A percentile compares a stretch with the other conserved stretches of the same genome.
Evolutionary conservation across 1,140 invertebrate genomes (phyloP).

Genomic region (Cherax destructor): DNA sequence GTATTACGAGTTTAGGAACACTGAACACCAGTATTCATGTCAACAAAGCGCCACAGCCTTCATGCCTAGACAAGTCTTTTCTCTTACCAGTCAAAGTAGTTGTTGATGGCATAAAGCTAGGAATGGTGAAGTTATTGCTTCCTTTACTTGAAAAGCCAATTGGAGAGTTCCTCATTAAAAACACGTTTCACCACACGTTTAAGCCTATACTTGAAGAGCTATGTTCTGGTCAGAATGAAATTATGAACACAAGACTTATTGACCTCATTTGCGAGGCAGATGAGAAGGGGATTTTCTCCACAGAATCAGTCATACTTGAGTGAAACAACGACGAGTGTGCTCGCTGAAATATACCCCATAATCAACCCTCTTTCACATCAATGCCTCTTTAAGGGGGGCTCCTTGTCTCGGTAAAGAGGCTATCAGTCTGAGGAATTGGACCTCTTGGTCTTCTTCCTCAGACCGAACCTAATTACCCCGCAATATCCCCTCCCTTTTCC

Average conservation of each 20-base stretch:
- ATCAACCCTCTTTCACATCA: too few relatives aligned
- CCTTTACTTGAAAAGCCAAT: neutral
- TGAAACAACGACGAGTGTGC: too few relatives aligned
- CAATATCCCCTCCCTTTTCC: too few relatives aligned
- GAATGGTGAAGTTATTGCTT: neutral
- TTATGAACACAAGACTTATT: conserved; percentile 13
- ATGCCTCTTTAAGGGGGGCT: too few relatives aligned
- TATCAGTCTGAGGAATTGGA: too few relatives aligned
- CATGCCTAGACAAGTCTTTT: conserved; percentile 15
- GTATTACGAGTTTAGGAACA: neutral
- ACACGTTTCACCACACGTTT: neutral
- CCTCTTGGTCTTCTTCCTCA: too few relatives aligned
- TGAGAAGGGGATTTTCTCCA: conserved; percentile 24
- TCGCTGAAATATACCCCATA: too few relatives aligned
- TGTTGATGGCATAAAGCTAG: conserved; percentile 13
- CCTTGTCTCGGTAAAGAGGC: too few relatives aligned
- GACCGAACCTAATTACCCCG: too few relatives aligned
- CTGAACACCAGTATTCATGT: conserved; percentile 14
- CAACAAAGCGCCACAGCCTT: neutral
- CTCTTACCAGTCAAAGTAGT: neutral
- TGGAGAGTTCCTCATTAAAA: neutral
- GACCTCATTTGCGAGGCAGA: conserved; percentile 28
- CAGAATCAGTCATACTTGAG: too few relatives aligned
- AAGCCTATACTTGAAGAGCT: conserved; percentile 12
- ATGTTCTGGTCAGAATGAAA: conserved; percentile 22